phyloP scores from a whole-genome alignment of 92 coral and sea anemone species.

The Zoanthus gigantus region DNA sequence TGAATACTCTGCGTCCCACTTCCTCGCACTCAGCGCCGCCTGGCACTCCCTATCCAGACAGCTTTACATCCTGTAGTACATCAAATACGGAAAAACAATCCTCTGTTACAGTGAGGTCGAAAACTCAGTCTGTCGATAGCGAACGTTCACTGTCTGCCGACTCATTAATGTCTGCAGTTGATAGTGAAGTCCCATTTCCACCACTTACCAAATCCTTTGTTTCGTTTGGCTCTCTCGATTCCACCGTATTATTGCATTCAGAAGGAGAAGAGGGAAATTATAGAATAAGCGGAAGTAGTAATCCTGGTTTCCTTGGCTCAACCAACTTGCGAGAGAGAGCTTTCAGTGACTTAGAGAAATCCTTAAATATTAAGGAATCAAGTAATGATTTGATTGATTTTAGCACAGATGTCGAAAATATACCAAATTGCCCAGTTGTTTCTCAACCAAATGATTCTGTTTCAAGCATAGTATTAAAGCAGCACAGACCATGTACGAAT shows the following conservation, averaged over 20 bases:
- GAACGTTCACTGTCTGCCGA: slow-evolving; percentile 29
- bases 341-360: not conserved
- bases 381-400: slow-evolving; percentile 29
- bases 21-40: slow-evolving; percentile 91
- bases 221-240: slow-evolving; percentile 76
- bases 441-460: not conserved
- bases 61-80: slow-evolving; percentile 49
- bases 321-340: slow-evolving; percentile 20
- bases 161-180: slow-evolving; percentile 26
- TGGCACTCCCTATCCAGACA: slow-evolving; percentile 72
- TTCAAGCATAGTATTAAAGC: not conserved
- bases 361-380: not conserved
- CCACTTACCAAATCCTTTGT: slow-evolving; percentile 53
- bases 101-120: not conserved
- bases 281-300: not conserved
- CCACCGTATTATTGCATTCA: slow-evolving; percentile 48
- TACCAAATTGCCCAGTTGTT: not conserved
- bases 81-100: not conserved
- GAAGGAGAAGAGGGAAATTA: slow-evolving; percentile 26
- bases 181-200: slow-evolving; percentile 3
- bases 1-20: slow-evolving; percentile 70
- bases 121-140: not conserved
- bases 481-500: not conserved
- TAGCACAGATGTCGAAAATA: slow-evolving; percentile 38
- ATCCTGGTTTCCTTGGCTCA: slow-evolving; percentile 28